Base-by-base conservation (phyloP, 2,888 invertebrate species). In the Chrysolina haemoptera region DNA sequence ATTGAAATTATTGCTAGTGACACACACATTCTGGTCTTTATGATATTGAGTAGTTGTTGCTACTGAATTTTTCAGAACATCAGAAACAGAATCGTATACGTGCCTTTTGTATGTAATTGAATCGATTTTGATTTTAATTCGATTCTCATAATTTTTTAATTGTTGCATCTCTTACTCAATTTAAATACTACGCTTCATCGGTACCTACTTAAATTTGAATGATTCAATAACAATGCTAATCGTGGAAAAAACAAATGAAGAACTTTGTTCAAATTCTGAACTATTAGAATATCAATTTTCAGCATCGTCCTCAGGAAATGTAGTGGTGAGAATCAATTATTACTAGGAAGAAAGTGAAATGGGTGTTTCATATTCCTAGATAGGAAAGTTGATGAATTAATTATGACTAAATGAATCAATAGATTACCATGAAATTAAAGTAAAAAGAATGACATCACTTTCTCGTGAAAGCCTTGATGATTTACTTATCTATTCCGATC, bases 371-470 rank as follows among this genome's bases (percentile, higher is more conserved):
- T 59, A 59, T 59, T 59, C n/a, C 22, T n/a, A 27, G n/a, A 59
- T 59, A 14, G 27, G 59, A 59, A 59, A 59, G 59, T 59, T 22
- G 6, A 35, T 59, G 27, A 59, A 59, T 46, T n/a, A 46, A 46
- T 59, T 35, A 59, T n/a, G 8, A 59, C n/a, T 35, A 9, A 27
- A 35, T 35, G n/a, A 59, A 59, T 35, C 35, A 14, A 59, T 12
- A 35, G n/a, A 27, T 53, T 16, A 6, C 12, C 20, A 6, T 27
- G 35, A n/a, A 59, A 35, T 59, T 1, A 55, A 22, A 50, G 18
- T 6, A 59, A 35, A 59, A 59, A 6, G 59, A n/a, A n/a, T 59
- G 59, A 27, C 27, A 59, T 59, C 22, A 59, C 27, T 59, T 50
- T 59, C 22, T 27, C 14, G 59, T 27, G 59, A 35, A 59, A 59